phyloP scores from a whole-genome alignment of 2,113 vertebrate genomes.

The Spea multiplicata region DNA sequence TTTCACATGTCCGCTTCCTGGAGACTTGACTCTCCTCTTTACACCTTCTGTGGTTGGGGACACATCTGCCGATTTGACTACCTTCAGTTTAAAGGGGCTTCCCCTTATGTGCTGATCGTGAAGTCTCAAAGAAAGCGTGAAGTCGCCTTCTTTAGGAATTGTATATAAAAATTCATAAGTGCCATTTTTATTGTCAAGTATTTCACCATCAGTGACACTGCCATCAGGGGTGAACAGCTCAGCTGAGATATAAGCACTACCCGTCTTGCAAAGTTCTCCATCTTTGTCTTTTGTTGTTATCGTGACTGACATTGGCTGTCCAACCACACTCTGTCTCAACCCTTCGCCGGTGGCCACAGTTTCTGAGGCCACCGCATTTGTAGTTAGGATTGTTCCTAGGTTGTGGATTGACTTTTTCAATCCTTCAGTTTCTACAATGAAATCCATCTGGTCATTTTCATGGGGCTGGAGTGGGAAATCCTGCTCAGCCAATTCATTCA shows the following conservation, averaged over 20 bases:
- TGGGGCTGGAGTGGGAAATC: constrained; percentile 86
- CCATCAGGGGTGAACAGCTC: constrained; percentile 83
- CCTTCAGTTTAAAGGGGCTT: constrained; percentile 91
- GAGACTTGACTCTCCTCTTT: constrained; percentile 89
- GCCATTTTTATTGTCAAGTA: constrained; percentile 95
- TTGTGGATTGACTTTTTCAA: constrained; percentile 96
- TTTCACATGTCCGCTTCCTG: constrained; percentile 85
- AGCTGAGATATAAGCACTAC: constrained; percentile 84
- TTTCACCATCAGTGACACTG: constrained; percentile 79
- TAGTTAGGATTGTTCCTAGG: constrained; percentile 88
- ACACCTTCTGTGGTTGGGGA: constrained; percentile 79
- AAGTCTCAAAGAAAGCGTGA: constrained; percentile 81
- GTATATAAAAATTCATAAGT: constrained; percentile 92
- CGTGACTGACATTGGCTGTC: constrained; percentile 84
- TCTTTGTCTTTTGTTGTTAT: constrained; percentile 96
- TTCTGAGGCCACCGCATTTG: constrained; percentile 88
- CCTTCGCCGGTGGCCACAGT: constrained; percentile 92
- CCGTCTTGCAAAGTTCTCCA: constrained; percentile 89
- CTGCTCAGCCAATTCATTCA: constrained; percentile 77
- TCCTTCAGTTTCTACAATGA: constrained; percentile 88
- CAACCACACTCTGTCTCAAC: constrained; percentile 84
- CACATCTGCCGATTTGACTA: constrained; percentile 79
- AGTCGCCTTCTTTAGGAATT: constrained; percentile 85
- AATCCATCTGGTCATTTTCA: constrained; percentile 91
- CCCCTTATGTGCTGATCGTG: constrained; percentile 94